These are phyloP conservation scores for Odocoileus virginianus DNA, from an alignment of 2,113 vertebrate genomes.

Conservation along the genomic window DNA sequence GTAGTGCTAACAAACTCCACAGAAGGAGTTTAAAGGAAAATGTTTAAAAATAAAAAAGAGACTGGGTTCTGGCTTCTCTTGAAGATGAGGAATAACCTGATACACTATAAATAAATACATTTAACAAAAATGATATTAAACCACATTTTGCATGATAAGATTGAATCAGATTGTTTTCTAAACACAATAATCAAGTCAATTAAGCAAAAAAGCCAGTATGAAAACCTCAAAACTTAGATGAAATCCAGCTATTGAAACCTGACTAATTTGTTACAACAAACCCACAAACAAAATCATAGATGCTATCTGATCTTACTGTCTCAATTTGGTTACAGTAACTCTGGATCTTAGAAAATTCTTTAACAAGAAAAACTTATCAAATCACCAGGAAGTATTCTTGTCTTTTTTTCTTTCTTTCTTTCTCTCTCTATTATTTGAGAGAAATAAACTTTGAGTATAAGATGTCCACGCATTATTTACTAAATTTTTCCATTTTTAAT, in stretches of 20 bases:
- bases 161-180: constrained; percentile 56
- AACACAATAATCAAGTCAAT: constrained; percentile 59
- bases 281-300: constrained; percentile 53
- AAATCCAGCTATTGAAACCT: constrained; percentile 56
- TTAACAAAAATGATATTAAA: constrained; percentile 64
- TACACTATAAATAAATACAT: constrained; percentile 30
- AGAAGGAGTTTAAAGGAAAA: neutral
- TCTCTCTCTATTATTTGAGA: neutral
- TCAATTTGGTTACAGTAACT: constrained; percentile 1
- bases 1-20: neutral
- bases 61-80: neutral
- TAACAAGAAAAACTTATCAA: neutral
- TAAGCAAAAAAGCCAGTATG: neutral
- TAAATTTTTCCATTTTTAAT: neutral
- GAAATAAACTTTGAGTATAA: neutral
- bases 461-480: neutral
- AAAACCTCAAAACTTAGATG: constrained; percentile 40
- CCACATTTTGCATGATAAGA: constrained; percentile 57
- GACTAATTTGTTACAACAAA: constrained; percentile 56
- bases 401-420: neutral
- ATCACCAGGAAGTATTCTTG: constrained; percentile 20
- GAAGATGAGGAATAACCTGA: neutral
- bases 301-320: constrained; percentile 6
- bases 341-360: neutral
- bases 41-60: neutral